These are phyloP conservation scores for Drosophila austrosaltans DNA, from an alignment of 2,888 invertebrate species.

Conservation along the genomic window DNA sequence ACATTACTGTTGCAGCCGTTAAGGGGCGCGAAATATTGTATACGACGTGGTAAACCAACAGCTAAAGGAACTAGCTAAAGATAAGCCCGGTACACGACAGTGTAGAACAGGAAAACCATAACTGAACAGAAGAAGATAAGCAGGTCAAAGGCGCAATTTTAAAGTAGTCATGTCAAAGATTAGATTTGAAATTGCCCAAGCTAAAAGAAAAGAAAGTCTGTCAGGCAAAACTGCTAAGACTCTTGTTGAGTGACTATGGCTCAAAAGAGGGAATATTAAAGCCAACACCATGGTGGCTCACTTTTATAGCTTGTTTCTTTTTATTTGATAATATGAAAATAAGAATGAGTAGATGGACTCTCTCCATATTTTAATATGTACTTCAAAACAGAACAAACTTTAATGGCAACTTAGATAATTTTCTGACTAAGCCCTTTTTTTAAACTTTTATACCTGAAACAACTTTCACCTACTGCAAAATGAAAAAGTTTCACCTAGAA, in stretches of 20 bases:
- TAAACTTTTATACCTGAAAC: slow-evolving; percentile 8
- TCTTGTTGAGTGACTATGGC: background rate
- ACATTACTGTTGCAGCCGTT: slow-evolving; percentile 21
- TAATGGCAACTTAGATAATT: background rate
- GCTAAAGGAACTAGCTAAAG: slow-evolving; percentile 36
- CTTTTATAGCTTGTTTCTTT: background rate
- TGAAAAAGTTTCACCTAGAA: slow-evolving; percentile 39
- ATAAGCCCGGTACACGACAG: slow-evolving; percentile 37
- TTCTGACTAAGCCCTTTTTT: slow-evolving; percentile 1
- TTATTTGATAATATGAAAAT: background rate
- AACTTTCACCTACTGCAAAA: slow-evolving; percentile 31
- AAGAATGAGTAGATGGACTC: background rate
- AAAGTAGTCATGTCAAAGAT: slow-evolving; percentile 24
- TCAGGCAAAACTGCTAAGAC: slow-evolving; percentile 5
- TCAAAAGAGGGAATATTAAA: background rate
- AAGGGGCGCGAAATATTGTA: slow-evolving; percentile 42
- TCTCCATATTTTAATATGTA: background rate
- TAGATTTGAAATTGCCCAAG: slow-evolving; percentile 1
- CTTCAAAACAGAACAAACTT: background rate
- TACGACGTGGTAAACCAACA: slow-evolving; percentile 31
- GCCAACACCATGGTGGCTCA: background rate
- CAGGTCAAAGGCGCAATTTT: background rate
- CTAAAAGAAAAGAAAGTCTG: background rate
- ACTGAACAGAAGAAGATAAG: slow-evolving; percentile 4
- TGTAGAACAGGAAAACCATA: background rate